Conservation (phyloP, 2,113 vertebrate genomes). For the Oreocharis arfaki region DNA sequence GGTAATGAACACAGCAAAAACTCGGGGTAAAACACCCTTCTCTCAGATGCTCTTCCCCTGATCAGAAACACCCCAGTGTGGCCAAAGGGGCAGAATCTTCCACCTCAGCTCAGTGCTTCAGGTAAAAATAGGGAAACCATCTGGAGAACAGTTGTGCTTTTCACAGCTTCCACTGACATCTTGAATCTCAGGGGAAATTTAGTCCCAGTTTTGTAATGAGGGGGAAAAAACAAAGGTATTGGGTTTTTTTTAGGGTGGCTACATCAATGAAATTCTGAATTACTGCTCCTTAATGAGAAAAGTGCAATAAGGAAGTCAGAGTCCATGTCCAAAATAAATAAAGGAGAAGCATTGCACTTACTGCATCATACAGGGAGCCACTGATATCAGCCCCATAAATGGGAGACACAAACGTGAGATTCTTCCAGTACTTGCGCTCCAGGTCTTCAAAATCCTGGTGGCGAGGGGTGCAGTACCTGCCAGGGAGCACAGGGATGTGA, state of each 20-base stretch:
- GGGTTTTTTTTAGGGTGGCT: neutral
- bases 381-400: constrained; percentile 97
- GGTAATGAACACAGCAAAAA: neutral
- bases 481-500: neutral
- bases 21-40: neutral
- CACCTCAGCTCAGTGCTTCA: neutral
- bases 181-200: neutral
- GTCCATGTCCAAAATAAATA: rapidly evolving
- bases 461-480: constrained; percentile 91
- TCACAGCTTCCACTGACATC: neutral
- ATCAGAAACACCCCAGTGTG: neutral
- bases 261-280: neutral
- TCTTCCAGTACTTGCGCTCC: constrained; percentile 99
- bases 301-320: neutral
- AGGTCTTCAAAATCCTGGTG: constrained; percentile 97
- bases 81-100: neutral
- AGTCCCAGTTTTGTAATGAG: neutral
- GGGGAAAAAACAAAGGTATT: neutral
- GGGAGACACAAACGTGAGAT: constrained; percentile 93
- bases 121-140: neutral
- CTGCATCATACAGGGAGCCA: constrained; percentile 92
- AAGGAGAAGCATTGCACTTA: constrained; percentile 61
- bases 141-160: neutral
- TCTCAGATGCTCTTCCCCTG: neutral
- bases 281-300: neutral